Evolutionary conservation across 2,113 vertebrate species (phyloP), one percentile per base, ranked within the genome.

Genomic region (Bufo gargarizans): DNA sequence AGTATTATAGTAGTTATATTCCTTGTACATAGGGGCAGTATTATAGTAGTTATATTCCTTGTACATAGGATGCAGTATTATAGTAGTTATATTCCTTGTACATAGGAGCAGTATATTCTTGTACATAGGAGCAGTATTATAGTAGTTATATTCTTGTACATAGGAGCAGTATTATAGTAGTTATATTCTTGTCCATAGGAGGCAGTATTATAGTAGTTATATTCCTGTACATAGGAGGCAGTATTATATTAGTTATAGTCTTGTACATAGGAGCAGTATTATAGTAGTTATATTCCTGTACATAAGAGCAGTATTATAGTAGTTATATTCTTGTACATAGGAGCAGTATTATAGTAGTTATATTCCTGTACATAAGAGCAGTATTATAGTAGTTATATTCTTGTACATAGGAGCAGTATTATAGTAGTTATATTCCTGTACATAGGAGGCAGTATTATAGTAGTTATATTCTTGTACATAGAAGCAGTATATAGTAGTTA

Each of bases 401-500:
- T 69, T 69, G 65, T 69, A 69, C 7, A 63, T 69, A 69, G 65
- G 20, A 22, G 65, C 65, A 69, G 65, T 69, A 69, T 69, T 69
- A 69, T 69, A 69, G 65, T 69, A 69, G 65, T 69, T 69, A 69
- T 69, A 69, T 74, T 74, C 71, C 17, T 74, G 71, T 74, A 47
- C 13, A 74, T 74, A 74, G 71, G 71, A 8, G 65, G 71, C 43
- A 74, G 71, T 74, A 74, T 74, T 74, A 74, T 74, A 47, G 71
- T 47, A 47, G 13, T 74, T 74, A 74, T 74, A 74, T 74, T 74
- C 71, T 47, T 74, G 71, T 74, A 74, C 13, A 74, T 74, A 47
- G 71, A n/a, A 3, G 71, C 71, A 74, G 71, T 74, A 74, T 74
- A 74, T 74, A 74, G 71, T 74, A 74, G 71, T 74, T 74, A 74